phyloP scores from a whole-genome alignment of 1,140 invertebrate species.

The Holotrichia oblita region DNA sequence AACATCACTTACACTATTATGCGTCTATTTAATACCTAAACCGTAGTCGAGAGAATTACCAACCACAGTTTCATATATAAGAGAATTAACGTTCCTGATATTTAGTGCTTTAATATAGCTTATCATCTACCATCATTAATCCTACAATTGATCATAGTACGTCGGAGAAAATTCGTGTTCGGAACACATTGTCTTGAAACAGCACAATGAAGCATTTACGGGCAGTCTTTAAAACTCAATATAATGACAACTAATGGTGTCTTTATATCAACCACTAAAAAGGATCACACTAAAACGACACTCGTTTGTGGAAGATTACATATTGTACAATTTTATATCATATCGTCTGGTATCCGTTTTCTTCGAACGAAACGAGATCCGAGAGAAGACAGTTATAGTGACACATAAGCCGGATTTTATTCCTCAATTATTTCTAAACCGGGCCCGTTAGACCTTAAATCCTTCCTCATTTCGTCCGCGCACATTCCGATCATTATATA shows the following conservation, averaged over 20 bases:
- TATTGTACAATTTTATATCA: constrained; percentile 25
- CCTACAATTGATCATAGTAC: background rate
- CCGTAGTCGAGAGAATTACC: too few relatives aligned
- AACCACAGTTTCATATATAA: background rate
- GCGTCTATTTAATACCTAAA: too few relatives aligned
- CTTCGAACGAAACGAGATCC: constrained; percentile 15
- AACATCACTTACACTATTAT: too few relatives aligned
- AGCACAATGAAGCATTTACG: constrained; percentile 17
- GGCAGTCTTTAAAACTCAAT: background rate
- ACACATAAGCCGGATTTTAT: constrained; percentile 18
- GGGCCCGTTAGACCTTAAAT: constrained; percentile 23
- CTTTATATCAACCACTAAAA: constrained; percentile 24
- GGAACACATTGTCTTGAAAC: background rate
- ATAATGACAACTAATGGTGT: constrained; percentile 17
- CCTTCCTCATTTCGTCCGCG: constrained; percentile 10
- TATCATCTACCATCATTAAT: background rate
- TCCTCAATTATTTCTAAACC: constrained; percentile 34
- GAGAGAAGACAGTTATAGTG: constrained; percentile 10
- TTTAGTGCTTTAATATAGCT: background rate
- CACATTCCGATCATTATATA: constrained; percentile 15
- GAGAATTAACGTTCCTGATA: background rate
- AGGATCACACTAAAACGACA: constrained; percentile 10
- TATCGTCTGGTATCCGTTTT: constrained; percentile 15
- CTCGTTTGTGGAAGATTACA: constrained; percentile 11
- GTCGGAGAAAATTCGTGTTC: background rate